phyloP scores from a whole-genome alignment of 2,797 vertebrate species.

The Calcarius lapponicus region DNA sequence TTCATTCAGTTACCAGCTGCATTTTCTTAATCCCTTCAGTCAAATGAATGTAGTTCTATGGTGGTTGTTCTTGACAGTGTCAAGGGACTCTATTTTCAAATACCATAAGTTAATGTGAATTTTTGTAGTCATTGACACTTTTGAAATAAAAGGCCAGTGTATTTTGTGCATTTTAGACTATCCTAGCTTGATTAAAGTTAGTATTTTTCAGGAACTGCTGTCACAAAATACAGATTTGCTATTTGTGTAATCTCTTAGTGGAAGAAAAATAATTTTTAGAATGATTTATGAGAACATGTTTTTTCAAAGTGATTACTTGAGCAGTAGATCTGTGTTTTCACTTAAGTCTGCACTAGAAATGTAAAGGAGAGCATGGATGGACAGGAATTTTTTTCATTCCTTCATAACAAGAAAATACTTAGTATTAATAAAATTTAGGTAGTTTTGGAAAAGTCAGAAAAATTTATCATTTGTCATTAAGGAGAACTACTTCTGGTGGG shows the following conservation, averaged over 20 bases:
- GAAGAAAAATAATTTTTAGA: not conserved
- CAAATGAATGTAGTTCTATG: not conserved
- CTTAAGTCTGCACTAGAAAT: not conserved
- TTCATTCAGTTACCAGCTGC: not conserved
- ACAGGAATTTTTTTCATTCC: not conserved
- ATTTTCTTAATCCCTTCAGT: not conserved
- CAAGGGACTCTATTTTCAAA: not conserved
- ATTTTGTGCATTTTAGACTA: not conserved
- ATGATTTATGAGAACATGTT: not conserved
- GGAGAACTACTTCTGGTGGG: not conserved
- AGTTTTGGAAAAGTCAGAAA: not conserved
- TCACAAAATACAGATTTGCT: not conserved
- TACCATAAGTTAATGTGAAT: not conserved
- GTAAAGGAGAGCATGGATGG: not conserved
- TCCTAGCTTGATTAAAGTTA: not conserved
- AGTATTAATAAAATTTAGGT: not conserved
- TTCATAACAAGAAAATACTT: not conserved
- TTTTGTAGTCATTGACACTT: not conserved
- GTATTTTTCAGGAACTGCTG: not conserved
- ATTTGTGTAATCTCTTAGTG: not conserved
- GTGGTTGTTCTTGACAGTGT: not conserved
- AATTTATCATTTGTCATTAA: not conserved
- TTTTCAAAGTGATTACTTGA: constrained; percentile 6
- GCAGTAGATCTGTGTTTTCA: not conserved
- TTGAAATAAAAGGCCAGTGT: not conserved